Conservation (phyloP, 2,113 vertebrate genomes). For the Strix aluco region DNA sequence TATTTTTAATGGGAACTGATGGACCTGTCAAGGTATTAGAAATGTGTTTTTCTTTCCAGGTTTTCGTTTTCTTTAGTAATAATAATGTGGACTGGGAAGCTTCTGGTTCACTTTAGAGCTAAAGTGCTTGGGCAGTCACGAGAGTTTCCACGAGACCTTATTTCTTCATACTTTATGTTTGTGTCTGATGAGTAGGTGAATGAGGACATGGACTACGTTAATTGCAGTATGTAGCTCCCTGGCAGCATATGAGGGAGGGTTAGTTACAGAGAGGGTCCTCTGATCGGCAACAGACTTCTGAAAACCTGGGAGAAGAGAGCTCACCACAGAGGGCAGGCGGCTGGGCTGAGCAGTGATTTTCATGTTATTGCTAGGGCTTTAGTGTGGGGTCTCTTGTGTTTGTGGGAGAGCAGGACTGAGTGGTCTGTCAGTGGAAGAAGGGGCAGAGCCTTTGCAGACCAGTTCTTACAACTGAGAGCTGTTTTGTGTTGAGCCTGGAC, state of each 20-base stretch:
- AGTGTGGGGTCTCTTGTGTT: neutral
- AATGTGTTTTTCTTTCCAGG: neutral
- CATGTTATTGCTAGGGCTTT: neutral
- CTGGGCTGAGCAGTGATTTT: neutral
- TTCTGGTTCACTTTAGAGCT: neutral
- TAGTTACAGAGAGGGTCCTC: neutral
- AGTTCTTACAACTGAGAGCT: neutral
- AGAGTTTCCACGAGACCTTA: neutral
- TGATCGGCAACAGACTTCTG: neutral
- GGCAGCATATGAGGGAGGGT: rapidly evolving
- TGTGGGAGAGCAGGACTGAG: neutral
- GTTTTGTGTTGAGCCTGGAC: neutral
- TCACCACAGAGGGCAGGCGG: neutral
- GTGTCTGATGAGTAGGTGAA: neutral
- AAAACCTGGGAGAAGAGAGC: neutral
- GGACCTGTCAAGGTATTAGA: neutral
- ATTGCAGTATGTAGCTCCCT: neutral
- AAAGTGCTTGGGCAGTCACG: neutral
- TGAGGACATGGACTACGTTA: rapidly evolving
- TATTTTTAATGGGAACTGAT: constrained; percentile 36
- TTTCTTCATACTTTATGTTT: neutral
- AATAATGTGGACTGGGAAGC: neutral
- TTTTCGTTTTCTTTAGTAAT: constrained; percentile 1
- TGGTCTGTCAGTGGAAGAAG: rapidly evolving
- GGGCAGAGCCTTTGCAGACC: neutral